These are phyloP conservation scores for Trichonephila clavata DNA, from an alignment of 1,140 invertebrate species.

Conservation along the genomic window DNA sequence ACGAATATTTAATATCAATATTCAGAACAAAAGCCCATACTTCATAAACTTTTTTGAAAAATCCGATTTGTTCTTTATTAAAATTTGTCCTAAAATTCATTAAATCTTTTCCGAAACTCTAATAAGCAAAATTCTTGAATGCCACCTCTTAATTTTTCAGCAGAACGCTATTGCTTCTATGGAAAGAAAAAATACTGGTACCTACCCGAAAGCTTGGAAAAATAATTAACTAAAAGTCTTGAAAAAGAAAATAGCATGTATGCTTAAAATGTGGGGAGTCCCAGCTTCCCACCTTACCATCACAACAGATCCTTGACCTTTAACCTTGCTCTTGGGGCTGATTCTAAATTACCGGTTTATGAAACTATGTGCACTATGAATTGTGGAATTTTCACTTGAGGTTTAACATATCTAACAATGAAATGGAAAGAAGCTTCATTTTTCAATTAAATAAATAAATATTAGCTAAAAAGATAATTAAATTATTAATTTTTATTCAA, in stretches of 20 bases:
- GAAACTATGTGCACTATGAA: neutral
- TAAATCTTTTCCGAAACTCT: neutral
- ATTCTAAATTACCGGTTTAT: constrained; percentile 38
- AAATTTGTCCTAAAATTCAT: neutral
- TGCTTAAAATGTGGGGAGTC: neutral
- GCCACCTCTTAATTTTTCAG: neutral
- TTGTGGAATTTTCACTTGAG: neutral
- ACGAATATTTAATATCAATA: too few relatives aligned
- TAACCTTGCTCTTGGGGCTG: constrained; percentile 9
- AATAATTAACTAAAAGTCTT: constrained; percentile 22
- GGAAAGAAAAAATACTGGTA: neutral
- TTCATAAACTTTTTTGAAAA: too few relatives aligned
- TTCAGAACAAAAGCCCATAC: too few relatives aligned
- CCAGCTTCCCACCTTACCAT: neutral
- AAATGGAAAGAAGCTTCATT: too few relatives aligned
- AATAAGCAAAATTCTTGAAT: neutral
- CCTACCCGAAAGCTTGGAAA: neutral
- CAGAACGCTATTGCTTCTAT: neutral
- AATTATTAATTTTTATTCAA: too few relatives aligned
- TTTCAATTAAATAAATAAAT: too few relatives aligned
- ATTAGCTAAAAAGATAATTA: too few relatives aligned
- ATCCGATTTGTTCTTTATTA: neutral
- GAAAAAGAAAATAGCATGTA: neutral
- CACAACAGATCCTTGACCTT: constrained; percentile 19
- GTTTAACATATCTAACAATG: neutral